A percentile compares a stretch with the other conserved stretches of the same genome.
phyloP scores from a whole-genome alignment of 2,888 invertebrate species.

The Idaea biselata region DNA sequence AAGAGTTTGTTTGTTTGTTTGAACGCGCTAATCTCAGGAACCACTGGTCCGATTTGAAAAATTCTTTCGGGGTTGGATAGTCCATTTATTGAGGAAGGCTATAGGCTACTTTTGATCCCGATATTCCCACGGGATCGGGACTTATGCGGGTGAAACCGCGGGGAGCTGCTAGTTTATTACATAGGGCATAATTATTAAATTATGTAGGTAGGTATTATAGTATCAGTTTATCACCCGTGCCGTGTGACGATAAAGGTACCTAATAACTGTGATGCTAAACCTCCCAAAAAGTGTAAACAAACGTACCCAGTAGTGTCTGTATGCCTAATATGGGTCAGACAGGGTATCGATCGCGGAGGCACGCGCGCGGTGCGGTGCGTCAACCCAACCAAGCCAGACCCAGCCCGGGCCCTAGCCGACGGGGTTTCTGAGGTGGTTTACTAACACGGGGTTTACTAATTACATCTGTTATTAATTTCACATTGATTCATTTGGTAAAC shows the following conservation, averaged over 20 bases:
- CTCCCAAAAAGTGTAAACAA: background rate
- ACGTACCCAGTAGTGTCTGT: background rate
- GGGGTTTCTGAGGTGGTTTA: background rate
- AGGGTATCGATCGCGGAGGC: slow-evolving; percentile 45
- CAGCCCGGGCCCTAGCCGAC: background rate
- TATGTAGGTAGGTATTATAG: too few relatives aligned
- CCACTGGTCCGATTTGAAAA: too few relatives aligned
- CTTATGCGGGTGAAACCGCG: too few relatives aligned
- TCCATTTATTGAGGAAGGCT: too few relatives aligned
- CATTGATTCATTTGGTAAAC: background rate
- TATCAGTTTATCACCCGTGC: background rate
- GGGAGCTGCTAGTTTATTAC: too few relatives aligned
- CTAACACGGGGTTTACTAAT: background rate
- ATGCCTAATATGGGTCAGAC: slow-evolving; percentile 37
- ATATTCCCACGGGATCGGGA: too few relatives aligned
- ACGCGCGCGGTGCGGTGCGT: slow-evolving; percentile 31
- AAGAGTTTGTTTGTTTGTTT: too few relatives aligned
- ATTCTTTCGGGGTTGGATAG: too few relatives aligned
- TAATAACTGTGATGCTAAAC: background rate
- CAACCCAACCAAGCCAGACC: too few relatives aligned
- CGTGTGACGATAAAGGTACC: background rate
- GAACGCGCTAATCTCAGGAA: too few relatives aligned
- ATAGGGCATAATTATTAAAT: too few relatives aligned
- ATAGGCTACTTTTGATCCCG: too few relatives aligned
- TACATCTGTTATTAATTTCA: background rate